A percentile compares a stretch with the other conserved stretches of the same genome.
These are phyloP conservation scores for Musca domestica DNA, from an alignment of 1,140 invertebrate genomes.

Conservation along the genomic window DNA sequence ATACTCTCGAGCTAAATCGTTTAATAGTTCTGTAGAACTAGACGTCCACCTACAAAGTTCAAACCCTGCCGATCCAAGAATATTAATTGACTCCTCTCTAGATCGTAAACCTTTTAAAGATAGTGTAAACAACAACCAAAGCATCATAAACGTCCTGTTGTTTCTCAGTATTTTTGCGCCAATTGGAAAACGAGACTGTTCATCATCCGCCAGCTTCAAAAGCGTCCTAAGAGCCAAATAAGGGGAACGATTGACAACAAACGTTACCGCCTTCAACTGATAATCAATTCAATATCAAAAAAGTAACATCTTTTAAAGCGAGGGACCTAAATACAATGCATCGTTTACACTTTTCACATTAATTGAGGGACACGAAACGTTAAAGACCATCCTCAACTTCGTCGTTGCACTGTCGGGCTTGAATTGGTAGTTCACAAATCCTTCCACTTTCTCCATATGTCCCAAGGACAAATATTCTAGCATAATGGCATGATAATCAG, in stretches of 20 bases:
- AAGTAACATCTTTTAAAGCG: neutral
- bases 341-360: neutral
- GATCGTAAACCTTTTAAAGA: no score
- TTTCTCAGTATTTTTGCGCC: neutral
- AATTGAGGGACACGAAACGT: conserved; percentile 24
- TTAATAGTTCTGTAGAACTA: neutral
- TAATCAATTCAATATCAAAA: neutral
- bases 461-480: conserved; percentile 37
- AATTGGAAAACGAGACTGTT: neutral
- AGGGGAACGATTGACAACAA: conserved; percentile 7
- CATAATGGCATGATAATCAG: conserved; percentile 34
- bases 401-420: conserved; percentile 3
- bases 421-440: neutral
- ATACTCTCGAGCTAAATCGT: neutral
- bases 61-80: no score
- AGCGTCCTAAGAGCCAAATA: conserved; percentile 15
- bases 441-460: conserved; percentile 38
- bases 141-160: conserved; percentile 12
- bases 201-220: neutral
- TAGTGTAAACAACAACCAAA: neutral
- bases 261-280: neutral
- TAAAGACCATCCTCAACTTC: conserved; percentile 27
- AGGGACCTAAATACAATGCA: neutral
- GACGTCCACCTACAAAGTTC: no score
- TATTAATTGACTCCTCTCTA: no score